Evolutionary conservation across 2,113 vertebrate genomes (phyloP).

Genomic region (Cyanoramphus novaezelandiae): DNA sequence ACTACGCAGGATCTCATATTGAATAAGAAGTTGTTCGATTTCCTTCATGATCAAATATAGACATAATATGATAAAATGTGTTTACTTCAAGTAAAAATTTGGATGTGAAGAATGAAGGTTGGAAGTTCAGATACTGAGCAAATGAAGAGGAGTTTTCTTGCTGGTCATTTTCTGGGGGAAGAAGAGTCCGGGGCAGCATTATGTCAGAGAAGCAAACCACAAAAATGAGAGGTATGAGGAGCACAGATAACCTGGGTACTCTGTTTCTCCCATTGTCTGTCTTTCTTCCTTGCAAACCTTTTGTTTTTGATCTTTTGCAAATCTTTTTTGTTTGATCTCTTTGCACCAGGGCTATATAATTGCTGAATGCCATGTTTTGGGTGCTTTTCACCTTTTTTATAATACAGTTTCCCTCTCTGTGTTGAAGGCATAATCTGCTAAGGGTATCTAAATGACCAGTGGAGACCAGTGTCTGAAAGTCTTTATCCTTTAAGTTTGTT

Average conservation of each 20-base stretch:
- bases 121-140: neutral
- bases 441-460: neutral
- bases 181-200: neutral
- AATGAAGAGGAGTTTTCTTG: neutral
- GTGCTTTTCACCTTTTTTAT: neutral
- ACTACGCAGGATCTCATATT: neutral
- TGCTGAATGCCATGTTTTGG: neutral
- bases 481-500: neutral
- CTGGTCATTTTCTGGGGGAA: neutral
- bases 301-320: too few species aligned
- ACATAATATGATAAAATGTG: neutral
- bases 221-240: neutral
- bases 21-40: neutral
- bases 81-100: neutral
- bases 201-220: neutral
- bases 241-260: neutral
- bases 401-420: neutral
- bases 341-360: neutral
- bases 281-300: neutral
- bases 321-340: neutral
- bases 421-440: neutral
- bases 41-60: neutral
- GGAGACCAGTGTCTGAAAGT: neutral
- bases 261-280: neutral
- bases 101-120: neutral